Evolutionary conservation across 2,888 invertebrate species (phyloP).

Genomic region (Microctonus brassicae): DNA sequence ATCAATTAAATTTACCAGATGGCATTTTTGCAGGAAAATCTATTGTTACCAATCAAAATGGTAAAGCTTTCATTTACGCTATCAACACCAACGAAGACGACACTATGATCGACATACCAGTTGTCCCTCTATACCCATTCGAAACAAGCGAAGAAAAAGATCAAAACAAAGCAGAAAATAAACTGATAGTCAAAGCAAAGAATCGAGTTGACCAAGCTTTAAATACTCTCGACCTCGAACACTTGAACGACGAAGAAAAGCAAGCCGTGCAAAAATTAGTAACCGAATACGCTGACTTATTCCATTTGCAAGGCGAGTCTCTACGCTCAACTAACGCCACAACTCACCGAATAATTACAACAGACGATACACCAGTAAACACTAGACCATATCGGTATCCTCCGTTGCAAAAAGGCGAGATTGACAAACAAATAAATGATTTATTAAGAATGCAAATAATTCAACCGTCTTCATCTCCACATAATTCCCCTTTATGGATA

Average conservation of each 20-base stretch:
- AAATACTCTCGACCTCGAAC: constrained; percentile 3
- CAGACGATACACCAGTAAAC: not conserved
- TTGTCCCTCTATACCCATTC: constrained; percentile 31
- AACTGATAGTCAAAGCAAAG: not conserved
- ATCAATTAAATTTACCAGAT: constrained; percentile 4
- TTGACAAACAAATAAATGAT: not conserved
- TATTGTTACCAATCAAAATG: constrained; percentile 10
- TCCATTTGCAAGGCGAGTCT: constrained; percentile 12
- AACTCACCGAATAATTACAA: not conserved
- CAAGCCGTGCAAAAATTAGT: constrained; percentile 4
- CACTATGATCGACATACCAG: constrained; percentile 22
- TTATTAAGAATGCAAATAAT: not conserved
- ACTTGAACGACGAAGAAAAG: constrained; percentile 19
- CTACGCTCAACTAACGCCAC: not conserved
- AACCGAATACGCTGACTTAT: constrained; percentile 17
- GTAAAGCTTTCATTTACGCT: constrained; percentile 29
- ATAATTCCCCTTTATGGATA: not conserved
- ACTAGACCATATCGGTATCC: constrained; percentile 20
- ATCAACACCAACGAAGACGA: constrained; percentile 19
- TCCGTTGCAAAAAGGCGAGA: not conserved
- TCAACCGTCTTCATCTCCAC: not conserved
- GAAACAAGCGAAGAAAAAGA: constrained; percentile 34
- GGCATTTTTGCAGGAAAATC: constrained; percentile 14
- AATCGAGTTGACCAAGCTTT: not conserved
- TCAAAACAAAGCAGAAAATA: not conserved